Percentiles rank a stretch among this genome's conserved stretches.
Evolutionary conservation across 1,140 invertebrate species (phyloP).

Genomic region (Brachystomella parvula): DNA sequence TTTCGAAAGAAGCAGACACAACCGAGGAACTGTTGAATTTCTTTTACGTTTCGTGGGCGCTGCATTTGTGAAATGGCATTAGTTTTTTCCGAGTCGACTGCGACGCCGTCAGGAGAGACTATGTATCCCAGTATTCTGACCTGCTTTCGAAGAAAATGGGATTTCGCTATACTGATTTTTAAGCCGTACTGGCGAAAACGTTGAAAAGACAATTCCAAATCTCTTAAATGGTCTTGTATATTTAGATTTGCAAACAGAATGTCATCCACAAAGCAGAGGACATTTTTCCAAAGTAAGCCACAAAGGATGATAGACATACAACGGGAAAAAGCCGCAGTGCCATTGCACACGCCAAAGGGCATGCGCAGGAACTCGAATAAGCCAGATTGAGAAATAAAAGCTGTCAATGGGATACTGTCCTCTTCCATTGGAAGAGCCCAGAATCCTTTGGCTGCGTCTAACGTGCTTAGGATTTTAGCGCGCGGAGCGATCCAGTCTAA

Average conservation of each 20-base stretch:
- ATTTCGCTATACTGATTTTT: constrained; percentile 39
- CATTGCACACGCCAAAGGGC: not conserved
- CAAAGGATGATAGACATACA: not conserved
- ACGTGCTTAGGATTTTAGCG: not conserved
- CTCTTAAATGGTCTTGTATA: too few species aligned
- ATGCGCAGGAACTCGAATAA: not conserved
- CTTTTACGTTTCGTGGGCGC: constrained; percentile 39
- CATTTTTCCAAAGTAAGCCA: not conserved
- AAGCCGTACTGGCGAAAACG: constrained; percentile 12
- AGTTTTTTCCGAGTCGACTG: constrained; percentile 42
- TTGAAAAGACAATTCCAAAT: too few species aligned
- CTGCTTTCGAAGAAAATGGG: constrained; percentile 36
- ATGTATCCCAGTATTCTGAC: constrained; percentile 44
- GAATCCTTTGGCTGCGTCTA: not conserved
- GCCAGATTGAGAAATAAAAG: not conserved
- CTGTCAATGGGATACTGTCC: not conserved
- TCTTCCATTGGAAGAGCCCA: not conserved
- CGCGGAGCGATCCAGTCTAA: not conserved
- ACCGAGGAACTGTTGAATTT: constrained; percentile 43
- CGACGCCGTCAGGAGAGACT: constrained; percentile 40
- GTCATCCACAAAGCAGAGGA: not conserved
- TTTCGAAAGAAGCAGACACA: constrained; percentile 43
- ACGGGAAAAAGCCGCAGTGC: not conserved
- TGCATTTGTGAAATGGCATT: constrained; percentile 40
- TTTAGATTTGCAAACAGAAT: not conserved